Evolutionary conservation across 2,888 invertebrate genomes (phyloP).

Genomic region (Lordiphosa andalusiaca): DNA sequence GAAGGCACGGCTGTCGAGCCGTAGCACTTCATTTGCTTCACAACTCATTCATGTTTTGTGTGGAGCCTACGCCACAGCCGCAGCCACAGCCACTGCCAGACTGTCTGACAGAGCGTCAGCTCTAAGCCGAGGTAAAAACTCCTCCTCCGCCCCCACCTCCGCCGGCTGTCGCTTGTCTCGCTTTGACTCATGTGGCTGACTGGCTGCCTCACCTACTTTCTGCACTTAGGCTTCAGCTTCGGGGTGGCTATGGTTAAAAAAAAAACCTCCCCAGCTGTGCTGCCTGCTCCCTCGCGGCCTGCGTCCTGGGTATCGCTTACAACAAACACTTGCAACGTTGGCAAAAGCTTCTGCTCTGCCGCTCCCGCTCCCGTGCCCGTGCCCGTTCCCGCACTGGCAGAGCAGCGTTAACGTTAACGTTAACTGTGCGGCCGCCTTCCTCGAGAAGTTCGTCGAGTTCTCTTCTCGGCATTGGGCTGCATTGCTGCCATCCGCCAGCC

Average conservation of each 20-base stretch:
- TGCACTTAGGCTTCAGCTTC: slow-evolving; percentile 54
- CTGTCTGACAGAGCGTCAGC: slow-evolving; percentile 45
- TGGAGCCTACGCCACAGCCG: slow-evolving; percentile 49
- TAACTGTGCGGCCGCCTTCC: slow-evolving; percentile 57
- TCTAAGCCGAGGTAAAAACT: slow-evolving; percentile 73
- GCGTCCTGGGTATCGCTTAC: slow-evolving; percentile 69
- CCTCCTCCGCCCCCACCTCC: slow-evolving; percentile 38
- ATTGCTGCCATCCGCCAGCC: slow-evolving; percentile 46
- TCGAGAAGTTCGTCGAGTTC: slow-evolving; percentile 67
- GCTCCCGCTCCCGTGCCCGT: slow-evolving; percentile 30
- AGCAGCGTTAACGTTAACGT: slow-evolving; percentile 50
- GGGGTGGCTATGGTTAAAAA: slow-evolving; percentile 53
- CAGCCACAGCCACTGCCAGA: slow-evolving; percentile 32
- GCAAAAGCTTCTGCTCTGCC: slow-evolving; percentile 59
- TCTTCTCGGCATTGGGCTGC: slow-evolving; percentile 41
- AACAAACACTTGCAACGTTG: slow-evolving; percentile 73
- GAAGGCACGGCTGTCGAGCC: slow-evolving; percentile 33
- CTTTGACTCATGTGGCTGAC: slow-evolving; percentile 38
- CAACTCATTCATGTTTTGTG: slow-evolving; percentile 76
- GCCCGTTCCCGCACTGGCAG: slow-evolving; percentile 38
- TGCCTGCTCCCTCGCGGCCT: slow-evolving; percentile 57
- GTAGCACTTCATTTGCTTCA: slow-evolving; percentile 76
- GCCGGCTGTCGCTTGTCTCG: slow-evolving; percentile 37
- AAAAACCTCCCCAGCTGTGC: slow-evolving; percentile 54
- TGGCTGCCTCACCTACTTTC: slow-evolving; percentile 70